Conservation (phyloP, 2,888 invertebrate species). For the Hirtodrosophila trivittata region DNA sequence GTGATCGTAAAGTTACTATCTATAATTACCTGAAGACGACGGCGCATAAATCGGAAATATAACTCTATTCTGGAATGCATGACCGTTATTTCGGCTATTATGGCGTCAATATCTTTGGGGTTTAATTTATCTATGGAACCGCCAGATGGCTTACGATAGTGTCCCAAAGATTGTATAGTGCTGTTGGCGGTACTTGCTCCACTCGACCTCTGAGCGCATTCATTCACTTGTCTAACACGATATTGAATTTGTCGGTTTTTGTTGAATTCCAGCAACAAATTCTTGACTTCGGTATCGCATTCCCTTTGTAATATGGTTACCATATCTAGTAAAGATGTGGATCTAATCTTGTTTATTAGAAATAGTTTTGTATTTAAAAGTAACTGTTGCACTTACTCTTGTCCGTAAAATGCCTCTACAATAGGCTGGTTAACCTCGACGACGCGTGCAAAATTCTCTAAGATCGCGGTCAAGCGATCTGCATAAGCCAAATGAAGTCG, state of each 20-base stretch:
- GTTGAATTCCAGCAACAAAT: conserved; percentile 89
- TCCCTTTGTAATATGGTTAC: conserved; percentile 90
- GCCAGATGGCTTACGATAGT: conserved; percentile 82
- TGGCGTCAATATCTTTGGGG: conserved; percentile 93
- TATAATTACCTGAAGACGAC: conserved; percentile 87
- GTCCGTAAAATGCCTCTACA: conserved; percentile 94
- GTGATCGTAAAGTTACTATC: background rate
- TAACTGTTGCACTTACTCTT: conserved; percentile 45
- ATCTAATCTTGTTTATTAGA: conserved; percentile 34
- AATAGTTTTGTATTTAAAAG: background rate
- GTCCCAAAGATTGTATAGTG: conserved; percentile 74
- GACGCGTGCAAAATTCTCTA: conserved; percentile 93
- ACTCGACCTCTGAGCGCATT: conserved; percentile 84
- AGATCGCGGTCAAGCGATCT: conserved; percentile 92
- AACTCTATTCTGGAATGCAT: conserved; percentile 95
- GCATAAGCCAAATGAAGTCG: conserved; percentile 91
- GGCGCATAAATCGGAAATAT: conserved; percentile 93
- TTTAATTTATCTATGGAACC: conserved; percentile 87
- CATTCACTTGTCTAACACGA: conserved; percentile 87
- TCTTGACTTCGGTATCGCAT: conserved; percentile 88
- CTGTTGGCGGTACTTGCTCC: conserved; percentile 32
- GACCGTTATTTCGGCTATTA: conserved; percentile 95
- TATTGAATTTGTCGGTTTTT: conserved; percentile 87
- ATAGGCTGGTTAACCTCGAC: conserved; percentile 95
- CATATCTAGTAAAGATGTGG: conserved; percentile 88